These are phyloP conservation scores for Leucophenga maculata DNA, from an alignment of 2,888 invertebrate species.

Conservation along the genomic window DNA sequence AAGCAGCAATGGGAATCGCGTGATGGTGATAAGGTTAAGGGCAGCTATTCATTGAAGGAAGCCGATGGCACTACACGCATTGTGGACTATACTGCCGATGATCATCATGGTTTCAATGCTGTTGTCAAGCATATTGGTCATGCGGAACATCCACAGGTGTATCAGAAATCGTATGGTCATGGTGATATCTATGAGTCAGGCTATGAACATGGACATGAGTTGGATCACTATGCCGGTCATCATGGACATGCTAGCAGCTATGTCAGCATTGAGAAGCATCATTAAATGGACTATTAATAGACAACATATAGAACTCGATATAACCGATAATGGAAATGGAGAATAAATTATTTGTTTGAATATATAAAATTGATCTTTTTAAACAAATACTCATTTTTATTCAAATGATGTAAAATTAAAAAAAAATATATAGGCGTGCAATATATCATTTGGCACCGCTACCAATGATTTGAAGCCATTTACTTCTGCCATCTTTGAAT, in stretches of 20 bases:
- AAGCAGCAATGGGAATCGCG: slow-evolving; percentile 74
- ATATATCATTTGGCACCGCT: no score
- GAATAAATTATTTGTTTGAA: no score
- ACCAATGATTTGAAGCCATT: no score
- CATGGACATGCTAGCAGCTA: slow-evolving; percentile 65
- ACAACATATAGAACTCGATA: no score
- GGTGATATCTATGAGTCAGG: slow-evolving; percentile 47
- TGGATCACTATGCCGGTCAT: slow-evolving; percentile 25
- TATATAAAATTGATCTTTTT: no score
- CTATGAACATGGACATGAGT: slow-evolving; percentile 49
- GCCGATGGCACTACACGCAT: slow-evolving; percentile 74
- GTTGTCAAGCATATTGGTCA: slow-evolving; percentile 73
- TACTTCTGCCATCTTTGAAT: no score
- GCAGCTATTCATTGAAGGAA: slow-evolving; percentile 73
- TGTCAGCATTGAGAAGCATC: slow-evolving; percentile 60
- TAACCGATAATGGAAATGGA: no score
- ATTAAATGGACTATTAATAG: slow-evolving; percentile 30
- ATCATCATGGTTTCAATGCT: slow-evolving; percentile 74
- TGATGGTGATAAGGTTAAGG: slow-evolving; percentile 74
- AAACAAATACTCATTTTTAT: no score
- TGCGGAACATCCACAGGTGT: slow-evolving; percentile 64
- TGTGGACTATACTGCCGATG: slow-evolving; percentile 73
- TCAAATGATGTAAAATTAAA: no score
- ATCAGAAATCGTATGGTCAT: slow-evolving; percentile 53
- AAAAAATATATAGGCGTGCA: no score